Evolutionary conservation across 23 tunicate species (phyloP).

Genomic region (Ascidia mentula): DNA sequence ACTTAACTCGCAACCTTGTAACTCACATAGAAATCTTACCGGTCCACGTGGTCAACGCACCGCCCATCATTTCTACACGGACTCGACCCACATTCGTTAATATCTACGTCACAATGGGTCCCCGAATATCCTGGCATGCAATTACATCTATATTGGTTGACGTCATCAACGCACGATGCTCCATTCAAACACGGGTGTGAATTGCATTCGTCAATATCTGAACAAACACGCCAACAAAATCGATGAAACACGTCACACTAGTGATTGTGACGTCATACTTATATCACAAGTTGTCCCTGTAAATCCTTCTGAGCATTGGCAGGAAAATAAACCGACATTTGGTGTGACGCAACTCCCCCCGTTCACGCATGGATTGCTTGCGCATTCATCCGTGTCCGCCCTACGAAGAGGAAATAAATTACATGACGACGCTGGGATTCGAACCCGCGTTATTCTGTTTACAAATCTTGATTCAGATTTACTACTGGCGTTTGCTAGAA

Average conservation of each 20-base stretch:
- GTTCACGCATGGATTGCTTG: slow-evolving; percentile 13
- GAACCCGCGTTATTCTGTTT: too few species aligned
- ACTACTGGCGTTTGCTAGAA: too few species aligned
- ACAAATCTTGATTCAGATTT: too few species aligned
- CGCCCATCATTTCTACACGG: slow-evolving; percentile 10
- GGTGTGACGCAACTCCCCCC: slow-evolving; percentile 7
- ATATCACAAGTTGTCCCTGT: slow-evolving; percentile 14
- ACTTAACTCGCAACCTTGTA: background rate
- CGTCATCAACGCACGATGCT: slow-evolving; percentile 20
- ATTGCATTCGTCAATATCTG: slow-evolving; percentile 20
- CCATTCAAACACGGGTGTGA: slow-evolving; percentile 16
- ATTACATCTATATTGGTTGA: slow-evolving; percentile 2
- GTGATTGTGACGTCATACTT: too few species aligned
- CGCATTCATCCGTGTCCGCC: slow-evolving; percentile 11
- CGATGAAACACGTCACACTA: background rate
- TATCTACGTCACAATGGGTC: slow-evolving; percentile 19
- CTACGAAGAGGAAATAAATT: background rate
- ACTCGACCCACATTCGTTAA: background rate
- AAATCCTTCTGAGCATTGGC: slow-evolving; percentile 5
- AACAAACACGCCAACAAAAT: background rate
- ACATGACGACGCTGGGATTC: too few species aligned
- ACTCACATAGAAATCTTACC: background rate
- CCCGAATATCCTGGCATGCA: slow-evolving; percentile 7
- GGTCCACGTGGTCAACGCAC: slow-evolving; percentile 6
- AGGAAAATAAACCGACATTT: background rate